Evolutionary conservation across 2,113 vertebrate species (phyloP), one percentile per base, ranked within the genome.

Genomic region (Craseonycteris thonglongyai): DNA sequence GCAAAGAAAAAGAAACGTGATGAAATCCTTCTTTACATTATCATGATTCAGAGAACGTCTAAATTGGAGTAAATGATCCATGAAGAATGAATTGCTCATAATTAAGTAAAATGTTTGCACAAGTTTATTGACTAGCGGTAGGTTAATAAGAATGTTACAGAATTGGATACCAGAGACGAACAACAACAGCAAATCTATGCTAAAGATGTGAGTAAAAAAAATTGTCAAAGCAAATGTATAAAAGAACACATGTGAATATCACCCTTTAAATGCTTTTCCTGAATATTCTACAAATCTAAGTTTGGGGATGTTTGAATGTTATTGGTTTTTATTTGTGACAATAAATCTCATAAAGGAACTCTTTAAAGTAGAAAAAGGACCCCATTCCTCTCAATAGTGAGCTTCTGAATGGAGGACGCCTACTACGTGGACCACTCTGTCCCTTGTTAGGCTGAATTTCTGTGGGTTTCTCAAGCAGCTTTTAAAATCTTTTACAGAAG

Each of bases 91-190:
- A 58, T 71, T 22, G 9, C 30, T 85, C 56, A 93, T 65, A 96
- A 45, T 42, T 83, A 78, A 93, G 82, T 80, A 59, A 95, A 87
- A 91, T 15, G 24, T 68, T 94, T 90, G 65, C 35, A 96, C 14
- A 74, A 47, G 26, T 97, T 97, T 96, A 94, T 94, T 96, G 79
- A 89, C n/a, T 45, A 49, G 35, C 33, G 79, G 71, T 71, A 83
- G 90, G 86, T 71, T 63, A 84, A 80, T 10, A 82, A 33, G 42
- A 89, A 88, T 74, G 75, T 91, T 90, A 45, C 51, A 72, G 42
- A 90, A 61, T 61, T 91, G 56, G 80, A 65, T 75, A 61, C 51
- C 26, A 78, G 21, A 87, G n/a, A 71, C 38, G 22, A 47, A 24
- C 19, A 28, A 2, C 7, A 51, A 63, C 59, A 56, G 61, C 75